phyloP scores from a whole-genome alignment of 2,888 invertebrate species.

The Parasteatoda lunata region DNA sequence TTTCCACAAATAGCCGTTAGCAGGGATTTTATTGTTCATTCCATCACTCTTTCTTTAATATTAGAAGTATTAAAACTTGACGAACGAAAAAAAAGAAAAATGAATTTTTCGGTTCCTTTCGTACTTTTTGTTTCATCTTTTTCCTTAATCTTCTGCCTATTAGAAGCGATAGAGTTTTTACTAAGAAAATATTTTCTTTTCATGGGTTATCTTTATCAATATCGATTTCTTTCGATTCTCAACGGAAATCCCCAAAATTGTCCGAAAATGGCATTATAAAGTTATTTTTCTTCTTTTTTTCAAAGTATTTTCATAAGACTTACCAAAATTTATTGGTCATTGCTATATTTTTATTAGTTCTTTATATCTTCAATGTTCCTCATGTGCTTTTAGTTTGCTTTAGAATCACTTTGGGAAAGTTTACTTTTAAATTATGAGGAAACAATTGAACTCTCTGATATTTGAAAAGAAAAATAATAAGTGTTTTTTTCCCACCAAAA shows the following conservation, averaged over 20 bases:
- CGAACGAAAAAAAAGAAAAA: slow-evolving; percentile 2
- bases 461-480: too few species aligned
- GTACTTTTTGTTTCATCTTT: neutral
- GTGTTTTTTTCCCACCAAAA: too few species aligned
- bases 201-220: neutral
- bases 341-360: neutral
- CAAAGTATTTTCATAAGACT: neutral
- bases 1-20: slow-evolving; percentile 59
- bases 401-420: neutral
- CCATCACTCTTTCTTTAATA: slow-evolving; percentile 48
- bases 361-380: neutral
- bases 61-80: slow-evolving; percentile 29
- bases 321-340: slow-evolving; percentile 5
- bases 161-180: slow-evolving; percentile 2
- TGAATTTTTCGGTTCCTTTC: neutral
- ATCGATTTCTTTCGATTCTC: neutral
- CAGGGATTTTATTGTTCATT: slow-evolving; percentile 51
- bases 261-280: neutral
- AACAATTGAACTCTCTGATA: too few species aligned
- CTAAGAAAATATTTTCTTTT: slow-evolving; percentile 5
- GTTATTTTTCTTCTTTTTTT: neutral
- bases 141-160: neutral
- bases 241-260: neutral
- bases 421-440: neutral
- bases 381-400: neutral